A percentile compares a stretch with the other conserved stretches of the same genome.
phyloP scores from a whole-genome alignment of 1,140 invertebrate species.

The Trigoniulus corallinus region DNA sequence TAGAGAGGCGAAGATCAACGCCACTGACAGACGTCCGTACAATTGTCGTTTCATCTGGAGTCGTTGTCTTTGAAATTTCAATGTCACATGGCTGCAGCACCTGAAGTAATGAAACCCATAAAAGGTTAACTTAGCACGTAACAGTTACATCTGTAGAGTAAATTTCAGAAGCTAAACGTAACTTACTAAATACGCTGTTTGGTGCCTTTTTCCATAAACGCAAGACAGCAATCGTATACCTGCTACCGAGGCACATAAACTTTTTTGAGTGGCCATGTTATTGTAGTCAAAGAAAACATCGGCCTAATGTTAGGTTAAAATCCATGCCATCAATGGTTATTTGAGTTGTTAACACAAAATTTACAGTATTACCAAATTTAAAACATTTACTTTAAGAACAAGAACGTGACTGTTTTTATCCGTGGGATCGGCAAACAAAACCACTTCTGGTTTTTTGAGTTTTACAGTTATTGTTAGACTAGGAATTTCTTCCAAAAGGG shows the following conservation, averaged over 20 bases:
- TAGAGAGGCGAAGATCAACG: conserved; percentile 51
- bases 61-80: conserved; percentile 43
- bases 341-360: too few relatives aligned
- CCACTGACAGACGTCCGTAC: conserved; percentile 25
- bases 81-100: conserved; percentile 51
- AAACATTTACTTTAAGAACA: conserved; percentile 34
- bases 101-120: conserved; percentile 17
- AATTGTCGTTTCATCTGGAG: neutral
- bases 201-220: conserved; percentile 14
- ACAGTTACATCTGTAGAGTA: neutral
- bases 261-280: conserved; percentile 42
- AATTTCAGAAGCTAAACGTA: neutral
- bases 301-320: conserved; percentile 35
- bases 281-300: conserved; percentile 57
- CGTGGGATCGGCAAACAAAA: conserved; percentile 50
- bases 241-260: conserved; percentile 41
- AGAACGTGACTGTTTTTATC: conserved; percentile 50
- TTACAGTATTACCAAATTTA: too few relatives aligned
- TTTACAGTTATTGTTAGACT: conserved; percentile 48
- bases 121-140: too few relatives aligned
- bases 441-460: conserved; percentile 57
- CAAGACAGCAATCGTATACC: conserved; percentile 42
- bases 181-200: conserved; percentile 17
- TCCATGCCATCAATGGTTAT: too few relatives aligned
- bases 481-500: conserved; percentile 18